Evolutionary conservation across 2,797 vertebrate species (phyloP), one percentile per base, ranked within the genome.

Genomic region (Dendrocincla tyrannina): DNA sequence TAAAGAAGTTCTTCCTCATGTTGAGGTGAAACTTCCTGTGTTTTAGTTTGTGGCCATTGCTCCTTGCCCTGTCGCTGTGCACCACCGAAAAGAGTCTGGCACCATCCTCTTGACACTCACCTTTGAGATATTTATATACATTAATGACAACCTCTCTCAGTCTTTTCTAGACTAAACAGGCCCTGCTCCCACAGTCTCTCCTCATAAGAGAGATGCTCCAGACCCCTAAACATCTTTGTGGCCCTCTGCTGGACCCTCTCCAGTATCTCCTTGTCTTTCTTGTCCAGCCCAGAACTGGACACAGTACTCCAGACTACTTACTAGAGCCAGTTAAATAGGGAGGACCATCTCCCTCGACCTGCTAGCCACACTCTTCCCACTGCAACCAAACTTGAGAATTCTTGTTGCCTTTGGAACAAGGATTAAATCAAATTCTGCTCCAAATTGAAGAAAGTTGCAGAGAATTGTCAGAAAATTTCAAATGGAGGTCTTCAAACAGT

Each of bases 291-390:
- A 41, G 53, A 67, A 19, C 4, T 35, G 30, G 20, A 16, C 20
- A 7, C 9, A 52, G 5, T 20, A 3, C 17, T 74, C 10, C 33
- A 53, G 16, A 16, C 16, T 30, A 10, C n/a, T 75, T 41, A 47
- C 22, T 23, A 19, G 30, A 33, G 8, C 14, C 1, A 2, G 24
- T 10, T 41, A 41, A 13, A 53, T 8, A 53, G 12, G 17, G 30
- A 81, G 2, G 14, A 67, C 17, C 9, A 18, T 30, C 7, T 44
- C 27, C 2, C 12, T 53, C 0, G 0, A 27, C 12, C 10, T 47
- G 15, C 30, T 28, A 15, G 6, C 17, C 8, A 16, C 12, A 8
- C 15, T 47, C 9, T 35, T 46, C 15, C 46, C 11, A 53, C 16
- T 35, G 6, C 24, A 33, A 24, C 2, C n/a, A 83, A 73, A 50